Conservation (phyloP, 1,140 invertebrate genomes). For the Mizuhopecten yessoensis region DNA sequence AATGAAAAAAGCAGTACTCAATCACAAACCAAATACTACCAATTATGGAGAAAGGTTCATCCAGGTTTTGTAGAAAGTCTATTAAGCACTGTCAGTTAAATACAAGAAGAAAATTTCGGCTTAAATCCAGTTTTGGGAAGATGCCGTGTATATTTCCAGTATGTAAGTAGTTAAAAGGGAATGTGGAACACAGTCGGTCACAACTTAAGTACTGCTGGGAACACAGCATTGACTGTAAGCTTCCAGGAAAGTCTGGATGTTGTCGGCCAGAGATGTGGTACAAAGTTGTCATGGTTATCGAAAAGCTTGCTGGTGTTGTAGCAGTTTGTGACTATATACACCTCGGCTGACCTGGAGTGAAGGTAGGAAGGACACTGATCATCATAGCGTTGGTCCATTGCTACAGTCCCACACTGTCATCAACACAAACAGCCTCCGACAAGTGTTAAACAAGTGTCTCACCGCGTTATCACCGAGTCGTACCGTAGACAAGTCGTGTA, state of each 20-base stretch:
- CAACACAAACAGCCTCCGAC: conserved; percentile 30
- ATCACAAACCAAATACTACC: background rate
- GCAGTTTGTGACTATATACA: too few species aligned
- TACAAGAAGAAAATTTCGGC: background rate
- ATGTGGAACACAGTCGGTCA: background rate
- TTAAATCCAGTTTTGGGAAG: background rate
- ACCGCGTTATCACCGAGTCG: background rate
- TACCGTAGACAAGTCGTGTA: background rate
- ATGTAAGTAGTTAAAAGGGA: background rate
- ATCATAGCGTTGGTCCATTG: background rate
- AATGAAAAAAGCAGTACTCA: background rate
- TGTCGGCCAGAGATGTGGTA: background rate
- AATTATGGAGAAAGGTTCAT: background rate
- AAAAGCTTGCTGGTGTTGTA: background rate
- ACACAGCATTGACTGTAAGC: background rate
- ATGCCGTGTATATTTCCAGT: background rate
- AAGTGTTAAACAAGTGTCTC: conserved; percentile 1
- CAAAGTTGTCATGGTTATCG: conserved; percentile 11
- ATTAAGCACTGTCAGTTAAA: background rate
- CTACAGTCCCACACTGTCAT: background rate
- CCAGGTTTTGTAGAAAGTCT: background rate
- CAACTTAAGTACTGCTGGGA: background rate
- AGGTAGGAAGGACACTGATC: background rate
- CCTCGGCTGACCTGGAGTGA: background rate
- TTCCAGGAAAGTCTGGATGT: conserved; percentile 14